These are phyloP conservation scores for Trissolcus brochymenae DNA, from an alignment of 2,888 invertebrate species.

Conservation along the genomic window DNA sequence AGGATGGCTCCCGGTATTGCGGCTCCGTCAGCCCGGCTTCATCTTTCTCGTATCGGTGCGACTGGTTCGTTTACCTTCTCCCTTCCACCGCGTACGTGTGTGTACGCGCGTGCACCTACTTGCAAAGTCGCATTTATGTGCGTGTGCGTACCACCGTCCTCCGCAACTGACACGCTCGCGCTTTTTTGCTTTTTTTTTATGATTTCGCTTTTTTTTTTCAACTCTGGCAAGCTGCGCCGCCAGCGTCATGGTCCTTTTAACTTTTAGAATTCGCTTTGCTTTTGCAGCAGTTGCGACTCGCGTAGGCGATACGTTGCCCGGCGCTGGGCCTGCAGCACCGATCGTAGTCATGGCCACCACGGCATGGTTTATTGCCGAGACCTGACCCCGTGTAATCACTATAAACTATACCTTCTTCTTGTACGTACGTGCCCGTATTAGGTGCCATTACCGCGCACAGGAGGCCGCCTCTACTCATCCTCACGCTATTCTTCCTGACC, in stretches of 20 bases:
- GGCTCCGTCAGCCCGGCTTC: slow-evolving; percentile 60
- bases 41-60: slow-evolving; percentile 47
- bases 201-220: slow-evolving; percentile 27
- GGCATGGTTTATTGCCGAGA: slow-evolving; percentile 75
- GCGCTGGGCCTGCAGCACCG: slow-evolving; percentile 37
- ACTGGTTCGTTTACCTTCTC: slow-evolving; percentile 49
- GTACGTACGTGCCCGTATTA: slow-evolving; percentile 72
- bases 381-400: slow-evolving; percentile 77
- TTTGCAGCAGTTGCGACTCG: slow-evolving; percentile 65
- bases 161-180: slow-evolving; percentile 42
- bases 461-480: slow-evolving; percentile 58
- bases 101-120: not conserved
- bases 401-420: slow-evolving; percentile 75
- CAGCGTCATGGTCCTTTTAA: slow-evolving; percentile 68
- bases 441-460: slow-evolving; percentile 70
- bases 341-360: slow-evolving; percentile 71
- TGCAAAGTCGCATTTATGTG: not conserved
- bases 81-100: slow-evolving; percentile 13
- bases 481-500: slow-evolving; percentile 27
- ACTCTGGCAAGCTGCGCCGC: slow-evolving; percentile 39
- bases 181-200: slow-evolving; percentile 31
- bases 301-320: slow-evolving; percentile 63
- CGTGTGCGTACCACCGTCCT: slow-evolving; percentile 23
- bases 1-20: slow-evolving; percentile 76
- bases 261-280: slow-evolving; percentile 72